A percentile compares a stretch with the other conserved stretches of the same genome.
Evolutionary conservation across 2,113 vertebrate genomes (phyloP).

Genomic region (Zosterops hypoxanthus): DNA sequence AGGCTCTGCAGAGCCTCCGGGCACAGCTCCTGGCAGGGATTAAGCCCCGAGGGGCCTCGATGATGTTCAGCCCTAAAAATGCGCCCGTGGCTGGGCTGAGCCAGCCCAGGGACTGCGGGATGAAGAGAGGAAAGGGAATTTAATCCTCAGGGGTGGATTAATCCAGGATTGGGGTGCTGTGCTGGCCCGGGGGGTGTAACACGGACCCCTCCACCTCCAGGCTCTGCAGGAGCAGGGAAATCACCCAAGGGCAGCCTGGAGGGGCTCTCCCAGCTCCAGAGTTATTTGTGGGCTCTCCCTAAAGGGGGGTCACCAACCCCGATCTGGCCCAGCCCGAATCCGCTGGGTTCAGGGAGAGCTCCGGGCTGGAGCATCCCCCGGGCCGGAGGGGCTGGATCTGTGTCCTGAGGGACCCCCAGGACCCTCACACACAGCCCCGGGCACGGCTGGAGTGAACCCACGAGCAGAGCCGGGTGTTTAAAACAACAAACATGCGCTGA

Average conservation of each 20-base stretch:
- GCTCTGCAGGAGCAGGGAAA: background rate
- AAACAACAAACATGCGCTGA: background rate
- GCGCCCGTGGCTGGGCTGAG: background rate
- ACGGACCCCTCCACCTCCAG: background rate
- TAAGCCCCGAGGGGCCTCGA: background rate
- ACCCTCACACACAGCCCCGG: background rate
- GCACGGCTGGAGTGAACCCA: accelerated
- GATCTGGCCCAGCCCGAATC: background rate
- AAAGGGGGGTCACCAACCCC: background rate
- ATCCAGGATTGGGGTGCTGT: background rate
- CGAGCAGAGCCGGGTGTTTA: background rate
- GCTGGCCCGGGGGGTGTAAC: background rate
- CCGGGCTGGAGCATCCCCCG: background rate
- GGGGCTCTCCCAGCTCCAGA: background rate
- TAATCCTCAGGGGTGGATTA: background rate
- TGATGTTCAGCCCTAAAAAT: background rate
- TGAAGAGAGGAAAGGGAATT: background rate
- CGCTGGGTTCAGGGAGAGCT: background rate
- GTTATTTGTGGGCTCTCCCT: background rate
- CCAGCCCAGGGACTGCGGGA: background rate
- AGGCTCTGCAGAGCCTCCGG: background rate
- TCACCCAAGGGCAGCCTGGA: background rate
- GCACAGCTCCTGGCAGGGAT: background rate
- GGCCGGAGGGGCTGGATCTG: background rate
- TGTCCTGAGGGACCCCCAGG: background rate